Evolutionary conservation across 2,888 invertebrate genomes (phyloP), one percentile per base, ranked within the genome.

Genomic region (Scelioninae gen. 1): DNA sequence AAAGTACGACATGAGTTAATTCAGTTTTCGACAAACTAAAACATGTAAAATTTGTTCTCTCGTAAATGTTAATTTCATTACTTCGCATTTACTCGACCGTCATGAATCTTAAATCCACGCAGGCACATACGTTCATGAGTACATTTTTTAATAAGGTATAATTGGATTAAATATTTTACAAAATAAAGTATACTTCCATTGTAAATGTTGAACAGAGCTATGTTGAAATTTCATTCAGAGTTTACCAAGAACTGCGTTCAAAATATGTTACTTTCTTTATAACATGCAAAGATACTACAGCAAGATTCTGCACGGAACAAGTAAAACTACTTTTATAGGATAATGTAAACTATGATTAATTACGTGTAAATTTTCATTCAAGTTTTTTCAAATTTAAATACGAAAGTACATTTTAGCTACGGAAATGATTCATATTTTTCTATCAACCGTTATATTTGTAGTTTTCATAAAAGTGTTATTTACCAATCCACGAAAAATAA

Each of bases 161-260:
- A 69, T 69, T 77, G 55, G 63, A 69, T 77, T 77, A 69, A 77
- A 77, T 69, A 55, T 77, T 77, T 77, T 45, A 77, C 77, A 62
- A 51, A 69, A 77, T 45, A 29, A 40, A 29, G 34, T 45, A 40
- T 13, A 32, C 68, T 32, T 31, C 31, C 53, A 51, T 45, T 74
- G 63, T 60, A 68, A 68, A 60, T 45, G 55, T 69, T 60, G 47
- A 23, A 68, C 23, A 58, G 49, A 16, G 13, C 13, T 13, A 65
- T 23, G 51, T 51, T 40, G 29, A 49, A 58, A 56, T 63, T 79
- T 34, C 47, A 65, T 65, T n/a, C 40, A 3, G 32, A n/a, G n/a
- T n/a, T n/a, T n/a, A n/a, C n/a, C n/a, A n/a, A n/a, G 23, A 34
- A 15, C n/a, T 69, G 15, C 31, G 23, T 29, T 71, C 40, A 49